These are phyloP conservation scores for Branchinecta sandiegonensis DNA, from an alignment of 2,888 invertebrate genomes.

Conservation along the genomic window DNA sequence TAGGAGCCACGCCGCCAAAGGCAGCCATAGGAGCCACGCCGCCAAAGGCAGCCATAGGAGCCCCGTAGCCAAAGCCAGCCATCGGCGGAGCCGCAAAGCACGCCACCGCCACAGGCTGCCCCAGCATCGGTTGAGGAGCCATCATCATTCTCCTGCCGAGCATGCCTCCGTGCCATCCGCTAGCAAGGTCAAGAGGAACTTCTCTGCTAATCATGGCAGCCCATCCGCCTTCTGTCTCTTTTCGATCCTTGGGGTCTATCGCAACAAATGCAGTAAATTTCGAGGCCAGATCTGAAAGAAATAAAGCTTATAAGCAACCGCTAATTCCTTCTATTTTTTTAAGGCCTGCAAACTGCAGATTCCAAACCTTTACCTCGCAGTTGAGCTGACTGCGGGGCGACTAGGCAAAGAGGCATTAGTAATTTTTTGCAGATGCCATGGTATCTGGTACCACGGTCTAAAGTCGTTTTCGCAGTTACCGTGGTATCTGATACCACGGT, in stretches of 20 bases:
- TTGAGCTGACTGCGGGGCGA: too few species aligned
- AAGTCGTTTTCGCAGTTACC: too few species aligned
- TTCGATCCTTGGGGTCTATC: conserved; percentile 20
- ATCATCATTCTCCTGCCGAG: neutral
- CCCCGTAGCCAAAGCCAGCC: neutral
- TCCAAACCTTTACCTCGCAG: too few species aligned
- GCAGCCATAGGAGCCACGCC: too few species aligned
- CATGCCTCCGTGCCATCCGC: conserved; percentile 21
- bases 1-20: neutral
- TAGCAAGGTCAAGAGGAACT: conserved; percentile 19
- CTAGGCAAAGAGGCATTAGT: too few species aligned
- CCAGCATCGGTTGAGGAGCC: neutral
- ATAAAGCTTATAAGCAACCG: neutral
- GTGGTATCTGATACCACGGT: too few species aligned
- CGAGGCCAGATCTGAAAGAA: conserved; percentile 19
- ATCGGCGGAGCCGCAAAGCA: conserved; percentile 1
- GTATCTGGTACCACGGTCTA: too few species aligned
- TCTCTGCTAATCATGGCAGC: conserved; percentile 20
- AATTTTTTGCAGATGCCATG: too few species aligned
- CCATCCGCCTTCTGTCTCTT: conserved; percentile 15
- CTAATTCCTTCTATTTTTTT: too few species aligned
- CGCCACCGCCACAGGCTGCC: neutral
- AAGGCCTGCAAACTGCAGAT: too few species aligned
- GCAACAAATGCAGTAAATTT: conserved; percentile 22
- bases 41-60: neutral